Evolutionary conservation across 2,113 vertebrate genomes (phyloP), one percentile per base, ranked within the genome.

Genomic region (Nanorana parkeri): DNA sequence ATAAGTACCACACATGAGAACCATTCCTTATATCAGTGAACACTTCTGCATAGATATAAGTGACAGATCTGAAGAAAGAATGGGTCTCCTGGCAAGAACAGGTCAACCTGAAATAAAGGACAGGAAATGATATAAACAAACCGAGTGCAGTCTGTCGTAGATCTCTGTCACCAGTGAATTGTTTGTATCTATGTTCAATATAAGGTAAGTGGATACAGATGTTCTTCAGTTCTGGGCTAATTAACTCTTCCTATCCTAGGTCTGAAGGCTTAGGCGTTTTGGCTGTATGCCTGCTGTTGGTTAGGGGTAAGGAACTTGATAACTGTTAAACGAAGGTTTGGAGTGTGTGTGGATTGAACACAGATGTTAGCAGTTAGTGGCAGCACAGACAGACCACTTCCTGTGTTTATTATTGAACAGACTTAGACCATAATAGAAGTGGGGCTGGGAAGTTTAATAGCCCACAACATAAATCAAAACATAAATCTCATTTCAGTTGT

Each of bases 291-390:
- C 72, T 63, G 21, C 15, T 26, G 41, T 47, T 23, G 60, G 60
- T 63, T 24, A 63, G 23, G 60, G 21, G 60, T 1, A 24, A 23
- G 60, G 21, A 75, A 56, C 28, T 56, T 75, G 72, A 32, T 61
- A 29, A 21, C 29, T 56, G 24, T 74, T 16, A 65, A 47, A 28
- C 23, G 60, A 23, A 15, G 55, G 17, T 10, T n/a, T 26, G 17
- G 29, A 47, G 19, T 20, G 0, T 68, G 56, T 61, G 65, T 68
- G 71, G 0, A 81, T 80, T 4, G 60, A 54, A 28, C 47, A 8
- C 80, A 91, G 89, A 89, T 91, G 90, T 87, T 89, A 90, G 83
- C 83, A 87, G 85, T 90, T 92, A 89, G 21, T 85, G 83, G 41
- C 28, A 15, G 54, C 84, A 84, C 56, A 91, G 88, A 89, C 88